Base-by-base conservation (phyloP, 37 sponge, comb jelly and placozoan genomes). In the Amphimedon queenslandica region DNA sequence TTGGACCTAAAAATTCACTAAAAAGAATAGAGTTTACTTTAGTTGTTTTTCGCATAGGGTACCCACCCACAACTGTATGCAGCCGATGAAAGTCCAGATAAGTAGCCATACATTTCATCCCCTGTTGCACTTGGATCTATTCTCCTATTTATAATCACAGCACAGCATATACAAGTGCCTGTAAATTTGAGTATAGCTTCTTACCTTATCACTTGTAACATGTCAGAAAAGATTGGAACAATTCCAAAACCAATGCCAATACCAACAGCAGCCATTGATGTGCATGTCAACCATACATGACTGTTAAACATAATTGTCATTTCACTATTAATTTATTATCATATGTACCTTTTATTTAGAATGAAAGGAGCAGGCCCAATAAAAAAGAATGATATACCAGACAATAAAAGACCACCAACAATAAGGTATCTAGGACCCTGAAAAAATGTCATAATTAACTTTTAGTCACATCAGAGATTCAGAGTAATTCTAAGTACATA, bases 341-440 rank as follows among this genome's bases (percentile, higher is more conserved):
- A 10, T 42, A 3, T 38, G 40, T 16, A 53, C 32, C 56, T 78
- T 29, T 57, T 71, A 71, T 77, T 78, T 11, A 31, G 13, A 33
- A 84, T 84, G 64, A 77, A 84, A 28, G 69, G 71, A 2, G 78
- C 67, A 39, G 84, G 84, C 34, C 84, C 84, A 55, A 84, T 36
- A n/a, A 77, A 77, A 63, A 77, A 72, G 58, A 37, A 77, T 23
- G 56, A 53, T 28, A 84, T 30, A 33, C 73, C 79, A 72, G 4
- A n/a, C 40, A 67, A 21, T 27, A 77, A 6, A 1, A 72, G 31
- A 30, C 84, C 84, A 77, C 31, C 4, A 8, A 77, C 38, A 24
- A 84, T 72, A 20, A 84, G 76, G 24, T 53, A 30, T 55, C 84
- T 84, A 29, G 78, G 72, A 55, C 78, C 55, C 71, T 70, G 51